Percentiles rank a stretch among this genome's conserved stretches.
phyloP scores from a whole-genome alignment of 2,113 vertebrate genomes.

The Guaruba guarouba region DNA sequence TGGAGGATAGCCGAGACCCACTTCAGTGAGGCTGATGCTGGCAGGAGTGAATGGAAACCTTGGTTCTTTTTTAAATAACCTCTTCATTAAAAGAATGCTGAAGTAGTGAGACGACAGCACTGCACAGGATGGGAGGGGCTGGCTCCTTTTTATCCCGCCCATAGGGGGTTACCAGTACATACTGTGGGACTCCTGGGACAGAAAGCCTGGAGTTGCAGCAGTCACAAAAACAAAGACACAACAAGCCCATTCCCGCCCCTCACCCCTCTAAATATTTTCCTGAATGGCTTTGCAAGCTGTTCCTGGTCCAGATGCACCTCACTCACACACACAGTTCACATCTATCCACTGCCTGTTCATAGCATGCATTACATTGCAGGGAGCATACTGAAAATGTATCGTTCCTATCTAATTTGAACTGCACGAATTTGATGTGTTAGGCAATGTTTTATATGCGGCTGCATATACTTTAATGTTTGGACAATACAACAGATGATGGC shows the following conservation, averaged over 20 bases:
- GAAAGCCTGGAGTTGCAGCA: not conserved
- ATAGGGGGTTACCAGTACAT: not conserved
- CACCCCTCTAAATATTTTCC: not conserved
- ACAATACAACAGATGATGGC: not conserved
- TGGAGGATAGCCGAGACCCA: not conserved
- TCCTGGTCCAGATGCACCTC: conserved; percentile 11
- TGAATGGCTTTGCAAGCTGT: conserved; percentile 49
- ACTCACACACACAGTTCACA: not conserved
- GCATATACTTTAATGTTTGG: not conserved
- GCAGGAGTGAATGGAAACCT: not conserved
- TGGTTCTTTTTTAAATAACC: not conserved
- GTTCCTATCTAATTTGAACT: not conserved
- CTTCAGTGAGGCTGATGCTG: not conserved
- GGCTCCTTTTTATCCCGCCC: not conserved
- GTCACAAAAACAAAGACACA: not conserved
- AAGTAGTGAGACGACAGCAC: not conserved
- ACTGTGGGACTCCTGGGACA: not conserved
- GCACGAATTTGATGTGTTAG: not conserved
- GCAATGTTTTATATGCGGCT: not conserved
- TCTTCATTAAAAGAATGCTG: not conserved
- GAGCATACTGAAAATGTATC: not conserved
- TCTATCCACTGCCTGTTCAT: not conserved
- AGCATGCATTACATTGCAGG: fast-evolving
- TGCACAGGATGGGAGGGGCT: not conserved
- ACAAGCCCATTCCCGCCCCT: not conserved